Evolutionary conservation across 2,888 invertebrate genomes (phyloP), one percentile per base, ranked within the genome.

Genomic region (Netelia melanura): DNA sequence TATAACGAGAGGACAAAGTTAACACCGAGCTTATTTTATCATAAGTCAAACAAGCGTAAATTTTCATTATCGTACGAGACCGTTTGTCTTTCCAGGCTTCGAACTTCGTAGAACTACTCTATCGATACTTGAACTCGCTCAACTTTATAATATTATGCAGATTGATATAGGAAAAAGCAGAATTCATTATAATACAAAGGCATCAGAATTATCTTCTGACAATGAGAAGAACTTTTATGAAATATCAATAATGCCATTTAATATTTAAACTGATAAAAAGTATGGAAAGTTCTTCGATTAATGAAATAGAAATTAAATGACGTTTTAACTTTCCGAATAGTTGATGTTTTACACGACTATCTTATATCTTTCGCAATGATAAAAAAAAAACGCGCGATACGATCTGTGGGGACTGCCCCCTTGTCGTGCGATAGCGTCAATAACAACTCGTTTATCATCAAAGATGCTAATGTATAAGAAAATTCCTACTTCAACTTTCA

Each of bases 11-110:
- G 84, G 77, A 62, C 81, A 86, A 86, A 86, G 81, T 86, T 84
- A 68, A 81, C 54, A 68, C 65, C 21, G 25, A 56, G 52, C 48
- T 86, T 86, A 84, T 86, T 74, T 88, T 89, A 91, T 91, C 91
- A 84, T 44, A 83, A 67, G 70, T 86, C 82, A 88, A 89, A 87
- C 86, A 89, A 83, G 83, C 17, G 38, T 67, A 81, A 87, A 88
- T 88, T 87, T 86, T 6, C 38, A 86, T 88, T 89, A 90, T 90
- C 89, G 75, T 56, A 67, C 72, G 52, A 61, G 44, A 30, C 30
- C 58, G 44, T 77, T 77, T 75, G n/a, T 38, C 38, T 44, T 44
- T 70, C 74, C 72, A 61, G 61, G 48, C 54, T n/a, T 9, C 5
- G 9, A 54, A 62, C 8, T 58, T 44, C 21, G 21, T 52, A 72